Conservation (phyloP, 2,797 vertebrate species). For the Clarias platycephalus region DNA sequence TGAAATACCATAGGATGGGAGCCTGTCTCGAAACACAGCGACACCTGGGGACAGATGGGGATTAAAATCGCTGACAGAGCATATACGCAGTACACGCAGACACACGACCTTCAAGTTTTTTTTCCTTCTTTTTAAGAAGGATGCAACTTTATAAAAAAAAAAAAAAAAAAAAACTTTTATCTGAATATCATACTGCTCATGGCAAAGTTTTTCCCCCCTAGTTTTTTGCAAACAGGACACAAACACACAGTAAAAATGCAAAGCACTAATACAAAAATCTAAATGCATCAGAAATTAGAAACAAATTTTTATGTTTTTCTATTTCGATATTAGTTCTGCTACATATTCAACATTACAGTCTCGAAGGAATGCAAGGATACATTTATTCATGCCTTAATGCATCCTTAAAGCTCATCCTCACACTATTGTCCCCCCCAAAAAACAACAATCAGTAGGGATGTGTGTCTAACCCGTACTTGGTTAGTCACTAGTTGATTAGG, state of each 20-base stretch:
- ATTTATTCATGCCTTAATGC: conserved; percentile 5
- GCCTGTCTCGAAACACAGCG: conserved; percentile 67
- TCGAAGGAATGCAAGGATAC: not conserved
- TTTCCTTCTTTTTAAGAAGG: too few species aligned
- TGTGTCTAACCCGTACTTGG: conserved; percentile 16
- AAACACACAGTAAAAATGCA: not conserved
- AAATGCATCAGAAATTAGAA: conserved; percentile 32
- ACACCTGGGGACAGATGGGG: conserved; percentile 63
- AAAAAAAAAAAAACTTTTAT: not conserved
- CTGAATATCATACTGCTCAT: not conserved
- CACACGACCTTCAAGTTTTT: not conserved
- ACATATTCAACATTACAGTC: not conserved
- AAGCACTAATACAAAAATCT: not conserved
- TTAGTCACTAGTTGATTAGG: conserved; percentile 55
- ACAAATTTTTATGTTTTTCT: not conserved
- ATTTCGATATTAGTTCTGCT: not conserved
- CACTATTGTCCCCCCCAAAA: not conserved
- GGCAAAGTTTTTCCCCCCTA: not conserved
- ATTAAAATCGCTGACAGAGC: conserved; percentile 32
- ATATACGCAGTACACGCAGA: not conserved
- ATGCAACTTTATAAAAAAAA: not conserved
- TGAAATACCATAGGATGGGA: conserved; percentile 70
- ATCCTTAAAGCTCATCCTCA: conserved; percentile 2
- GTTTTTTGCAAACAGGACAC: not conserved
- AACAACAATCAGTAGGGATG: conserved; percentile 24